Conservation (phyloP, 2,797 vertebrate genomes). For the Aphelocoma californica region DNA sequence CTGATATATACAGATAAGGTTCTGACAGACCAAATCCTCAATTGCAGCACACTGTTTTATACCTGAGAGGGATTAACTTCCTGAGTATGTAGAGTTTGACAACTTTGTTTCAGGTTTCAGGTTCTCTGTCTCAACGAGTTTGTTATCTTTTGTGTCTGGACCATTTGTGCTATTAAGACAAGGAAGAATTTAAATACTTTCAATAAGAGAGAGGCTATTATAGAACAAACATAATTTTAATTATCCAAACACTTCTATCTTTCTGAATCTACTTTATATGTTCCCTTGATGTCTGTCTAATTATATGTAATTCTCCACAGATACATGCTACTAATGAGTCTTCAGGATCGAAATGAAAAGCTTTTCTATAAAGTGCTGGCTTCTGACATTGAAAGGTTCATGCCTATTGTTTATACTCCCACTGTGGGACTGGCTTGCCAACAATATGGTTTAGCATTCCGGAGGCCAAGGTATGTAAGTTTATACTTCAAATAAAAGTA, state of each 20-base stretch:
- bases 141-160: neutral
- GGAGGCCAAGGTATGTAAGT: slow-evolving; percentile 89
- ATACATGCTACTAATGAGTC: slow-evolving; percentile 94
- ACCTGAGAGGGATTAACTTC: neutral
- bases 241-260: neutral
- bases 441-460: slow-evolving; percentile 90
- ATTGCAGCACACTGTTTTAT: neutral
- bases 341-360: slow-evolving; percentile 96
- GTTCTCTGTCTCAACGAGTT: neutral
- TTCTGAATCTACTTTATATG: neutral
- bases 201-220: neutral
- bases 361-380: slow-evolving; percentile 91
- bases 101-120: neutral
- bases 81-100: neutral
- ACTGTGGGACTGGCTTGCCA: slow-evolving; percentile 96
- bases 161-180: neutral
- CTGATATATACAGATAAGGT: neutral
- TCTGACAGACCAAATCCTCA: neutral
- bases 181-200: neutral
- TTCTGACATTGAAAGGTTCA: slow-evolving; percentile 91
- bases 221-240: neutral
- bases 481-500: slow-evolving; percentile 58
- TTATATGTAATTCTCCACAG: slow-evolving; percentile 73
- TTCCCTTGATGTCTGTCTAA: slow-evolving; percentile 27
- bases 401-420: slow-evolving; percentile 98